Percentiles rank a stretch among this genome's conserved stretches.
These are phyloP conservation scores for Sminthurides aquaticus DNA, from an alignment of 2,888 invertebrate genomes.

Conservation along the genomic window DNA sequence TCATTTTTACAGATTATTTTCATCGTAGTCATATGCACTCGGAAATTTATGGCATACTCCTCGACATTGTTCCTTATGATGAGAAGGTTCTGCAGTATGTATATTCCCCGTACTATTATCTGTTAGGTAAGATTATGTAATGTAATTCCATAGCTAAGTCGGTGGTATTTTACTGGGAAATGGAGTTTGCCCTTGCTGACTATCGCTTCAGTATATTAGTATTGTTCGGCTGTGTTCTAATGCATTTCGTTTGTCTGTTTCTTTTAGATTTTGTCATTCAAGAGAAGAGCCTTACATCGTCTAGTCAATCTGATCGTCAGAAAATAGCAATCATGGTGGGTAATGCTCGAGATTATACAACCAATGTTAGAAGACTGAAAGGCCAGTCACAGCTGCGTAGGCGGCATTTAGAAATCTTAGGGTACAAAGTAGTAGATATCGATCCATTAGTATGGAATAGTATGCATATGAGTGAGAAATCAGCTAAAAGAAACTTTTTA, in stretches of 20 bases:
- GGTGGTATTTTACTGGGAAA: no score
- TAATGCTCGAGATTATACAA: conserved; percentile 50
- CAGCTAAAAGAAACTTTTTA: conserved; percentile 50
- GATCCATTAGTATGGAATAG: conserved; percentile 54
- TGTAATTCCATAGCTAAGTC: no score
- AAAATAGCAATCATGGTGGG: conserved; percentile 50
- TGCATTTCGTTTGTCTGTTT: no score
- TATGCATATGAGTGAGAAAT: conserved; percentile 51
- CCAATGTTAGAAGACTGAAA: conserved; percentile 49
- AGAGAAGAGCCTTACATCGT: conserved; percentile 29
- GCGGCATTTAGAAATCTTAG: conserved; percentile 58
- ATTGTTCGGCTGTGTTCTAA: no score
- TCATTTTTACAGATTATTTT: not conserved
- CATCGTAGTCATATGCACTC: not conserved
- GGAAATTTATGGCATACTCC: not conserved
- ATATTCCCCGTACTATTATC: conserved; percentile 50
- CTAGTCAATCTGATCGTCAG: conserved; percentile 5
- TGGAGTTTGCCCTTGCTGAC: no score
- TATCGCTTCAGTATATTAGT: no score
- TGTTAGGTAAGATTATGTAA: conserved; percentile 49
- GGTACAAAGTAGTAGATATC: conserved; percentile 55
- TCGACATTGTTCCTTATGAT: not conserved
- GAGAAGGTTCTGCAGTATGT: conserved; percentile 40
- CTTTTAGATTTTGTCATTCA: conserved; percentile 43
- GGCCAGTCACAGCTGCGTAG: conserved; percentile 53